phyloP scores from a whole-genome alignment of 2,113 vertebrate genomes.

The Dolichallabes microphthalmus region DNA sequence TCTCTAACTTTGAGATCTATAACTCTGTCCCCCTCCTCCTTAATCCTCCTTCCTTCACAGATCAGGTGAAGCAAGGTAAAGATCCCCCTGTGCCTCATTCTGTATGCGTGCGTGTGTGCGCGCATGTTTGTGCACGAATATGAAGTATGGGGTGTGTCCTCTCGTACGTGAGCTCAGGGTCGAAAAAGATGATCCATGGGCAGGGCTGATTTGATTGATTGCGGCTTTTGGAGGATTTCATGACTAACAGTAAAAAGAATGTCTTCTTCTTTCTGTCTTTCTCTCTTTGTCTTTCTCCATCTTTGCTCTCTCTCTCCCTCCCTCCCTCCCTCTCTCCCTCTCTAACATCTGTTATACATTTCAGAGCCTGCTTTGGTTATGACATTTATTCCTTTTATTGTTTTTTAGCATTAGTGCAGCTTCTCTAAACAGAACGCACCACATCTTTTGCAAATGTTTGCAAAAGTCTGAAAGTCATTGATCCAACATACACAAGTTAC shows the following conservation, averaged over 20 bases:
- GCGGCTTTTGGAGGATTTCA: slow-evolving; percentile 39
- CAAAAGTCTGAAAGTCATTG: slow-evolving; percentile 3
- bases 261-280: slow-evolving; percentile 33
- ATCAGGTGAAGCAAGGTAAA: slow-evolving; percentile 29
- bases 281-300: slow-evolving; percentile 4
- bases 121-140: not conserved
- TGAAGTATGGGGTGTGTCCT: slow-evolving; percentile 38
- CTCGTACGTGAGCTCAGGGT: slow-evolving; percentile 20
- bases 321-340: slow-evolving; percentile 1
- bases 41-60: slow-evolving; percentile 12
- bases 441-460: not conserved
- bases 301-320: slow-evolving; percentile 35
- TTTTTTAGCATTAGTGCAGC: slow-evolving; percentile 20
- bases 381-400: slow-evolving; percentile 20
- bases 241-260: slow-evolving; percentile 41
- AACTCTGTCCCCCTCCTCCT: slow-evolving; percentile 13
- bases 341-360: slow-evolving; percentile 38
- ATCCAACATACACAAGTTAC: not conserved
- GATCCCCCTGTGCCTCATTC: not conserved
- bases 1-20: slow-evolving; percentile 55
- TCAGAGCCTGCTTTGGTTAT: slow-evolving; percentile 29
- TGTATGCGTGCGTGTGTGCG: not conserved
- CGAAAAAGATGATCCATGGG: slow-evolving; percentile 31
- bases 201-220: slow-evolving; percentile 40
- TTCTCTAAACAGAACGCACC: slow-evolving; percentile 4